Conservation (phyloP, 2,113 vertebrate species). For the Ochotona princeps region DNA sequence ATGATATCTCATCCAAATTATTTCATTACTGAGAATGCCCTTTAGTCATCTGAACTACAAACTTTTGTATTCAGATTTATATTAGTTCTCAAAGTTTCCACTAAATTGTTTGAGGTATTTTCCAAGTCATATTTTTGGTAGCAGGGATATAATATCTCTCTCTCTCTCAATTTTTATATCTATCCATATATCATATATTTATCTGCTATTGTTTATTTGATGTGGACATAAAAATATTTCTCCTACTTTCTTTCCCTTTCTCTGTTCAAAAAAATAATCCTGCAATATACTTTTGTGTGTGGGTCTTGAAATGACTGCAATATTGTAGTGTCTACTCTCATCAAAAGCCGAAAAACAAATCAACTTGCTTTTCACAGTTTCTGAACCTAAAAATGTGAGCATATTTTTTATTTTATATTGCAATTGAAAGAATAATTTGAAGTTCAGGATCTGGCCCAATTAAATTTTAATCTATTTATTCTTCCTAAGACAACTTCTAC, state of each 20-base stretch:
- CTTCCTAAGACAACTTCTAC: not conserved
- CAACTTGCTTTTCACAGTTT: not conserved
- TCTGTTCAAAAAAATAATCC: not conserved
- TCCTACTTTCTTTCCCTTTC: not conserved
- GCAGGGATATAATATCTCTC: too few species aligned
- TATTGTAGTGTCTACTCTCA: not conserved
- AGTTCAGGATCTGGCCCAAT: not conserved
- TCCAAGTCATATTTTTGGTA: not conserved
- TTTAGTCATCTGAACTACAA: slow-evolving; percentile 35
- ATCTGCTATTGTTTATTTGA: not conserved
- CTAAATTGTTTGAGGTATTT: not conserved
- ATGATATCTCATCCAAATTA: slow-evolving; percentile 1
- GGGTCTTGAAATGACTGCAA: not conserved
- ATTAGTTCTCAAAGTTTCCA: not conserved
- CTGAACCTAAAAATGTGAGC: not conserved
- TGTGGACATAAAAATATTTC: not conserved
- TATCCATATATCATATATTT: not conserved
- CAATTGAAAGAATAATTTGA: not conserved
- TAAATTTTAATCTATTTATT: not conserved
- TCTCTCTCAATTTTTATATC: too few species aligned
- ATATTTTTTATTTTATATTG: not conserved
- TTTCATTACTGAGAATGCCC: not conserved
- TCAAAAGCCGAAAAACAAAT: slow-evolving; percentile 14
- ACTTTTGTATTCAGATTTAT: not conserved
- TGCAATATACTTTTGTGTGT: not conserved